These are phyloP conservation scores for Neoascia interrupta DNA, from an alignment of 2,888 invertebrate species.

Conservation along the genomic window DNA sequence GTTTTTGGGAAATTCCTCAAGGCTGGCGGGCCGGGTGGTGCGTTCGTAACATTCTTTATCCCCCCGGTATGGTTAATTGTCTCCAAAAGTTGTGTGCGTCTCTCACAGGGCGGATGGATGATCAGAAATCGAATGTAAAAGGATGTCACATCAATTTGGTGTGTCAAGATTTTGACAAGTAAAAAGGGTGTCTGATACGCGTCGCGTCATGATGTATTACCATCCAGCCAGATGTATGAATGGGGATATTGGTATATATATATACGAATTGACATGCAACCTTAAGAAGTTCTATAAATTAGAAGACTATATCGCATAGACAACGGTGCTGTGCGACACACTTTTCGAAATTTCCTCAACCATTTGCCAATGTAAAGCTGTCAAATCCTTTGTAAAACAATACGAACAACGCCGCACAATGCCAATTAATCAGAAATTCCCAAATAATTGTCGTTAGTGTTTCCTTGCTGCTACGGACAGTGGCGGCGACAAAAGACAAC, in stretches of 20 bases:
- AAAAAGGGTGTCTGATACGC: slow-evolving; percentile 72
- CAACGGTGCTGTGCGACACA: slow-evolving; percentile 45
- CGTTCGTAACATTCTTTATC: slow-evolving; percentile 28
- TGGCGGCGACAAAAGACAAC: slow-evolving; percentile 9
- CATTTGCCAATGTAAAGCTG: slow-evolving; percentile 68
- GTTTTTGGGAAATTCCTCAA: slow-evolving; percentile 6
- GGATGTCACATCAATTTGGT: slow-evolving; percentile 76
- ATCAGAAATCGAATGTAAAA: slow-evolving; percentile 75
- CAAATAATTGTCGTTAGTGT: slow-evolving; percentile 61
- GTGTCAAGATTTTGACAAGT: slow-evolving; percentile 75
- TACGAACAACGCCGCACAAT: slow-evolving; percentile 65
- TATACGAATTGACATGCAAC: slow-evolving; percentile 62
- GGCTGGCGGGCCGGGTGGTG: not conserved
- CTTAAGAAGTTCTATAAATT: slow-evolving; percentile 61
- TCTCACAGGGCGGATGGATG: slow-evolving; percentile 1
- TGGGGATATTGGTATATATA: too few species aligned
- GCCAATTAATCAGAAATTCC: slow-evolving; percentile 68
- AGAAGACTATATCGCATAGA: slow-evolving; percentile 31
- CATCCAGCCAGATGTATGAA: slow-evolving; percentile 53
- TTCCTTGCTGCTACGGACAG: not conserved
- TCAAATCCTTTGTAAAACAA: slow-evolving; percentile 69
- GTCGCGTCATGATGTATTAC: slow-evolving; percentile 53
- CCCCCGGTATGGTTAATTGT: slow-evolving; percentile 40
- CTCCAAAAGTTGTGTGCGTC: slow-evolving; percentile 48
- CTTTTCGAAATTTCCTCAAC: slow-evolving; percentile 66